Percentiles rank a stretch among this genome's conserved stretches.
Conservation (phyloP, 1,140 invertebrate genomes). For the Steinernema feltiae region DNA sequence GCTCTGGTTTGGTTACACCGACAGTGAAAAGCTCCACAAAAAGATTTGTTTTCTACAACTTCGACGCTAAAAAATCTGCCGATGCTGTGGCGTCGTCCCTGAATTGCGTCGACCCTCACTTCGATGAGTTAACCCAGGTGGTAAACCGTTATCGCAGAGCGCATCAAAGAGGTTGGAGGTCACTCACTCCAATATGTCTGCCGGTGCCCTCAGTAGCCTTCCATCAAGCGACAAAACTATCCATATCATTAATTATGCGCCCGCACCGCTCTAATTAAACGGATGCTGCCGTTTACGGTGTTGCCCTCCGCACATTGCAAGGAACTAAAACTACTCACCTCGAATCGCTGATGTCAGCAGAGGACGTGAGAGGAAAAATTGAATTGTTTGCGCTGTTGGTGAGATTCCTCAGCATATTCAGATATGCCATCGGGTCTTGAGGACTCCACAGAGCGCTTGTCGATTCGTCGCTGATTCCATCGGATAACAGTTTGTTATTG, state of each 20-base stretch:
- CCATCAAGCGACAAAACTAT: slow-evolving; percentile 5
- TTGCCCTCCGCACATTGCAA: background rate
- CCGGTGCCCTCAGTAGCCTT: background rate
- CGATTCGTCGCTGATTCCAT: background rate
- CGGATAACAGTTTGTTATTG: background rate
- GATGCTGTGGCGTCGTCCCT: background rate
- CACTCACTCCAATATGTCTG: background rate
- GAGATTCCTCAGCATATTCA: background rate
- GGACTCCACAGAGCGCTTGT: background rate
- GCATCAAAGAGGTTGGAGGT: slow-evolving; percentile 15
- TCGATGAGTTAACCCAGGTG: slow-evolving; percentile 1
- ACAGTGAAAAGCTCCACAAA: background rate
- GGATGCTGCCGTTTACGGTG: background rate
- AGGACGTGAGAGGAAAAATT: background rate
- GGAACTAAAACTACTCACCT: background rate
- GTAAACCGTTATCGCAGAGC: slow-evolving; percentile 1
- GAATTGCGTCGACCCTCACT: background rate
- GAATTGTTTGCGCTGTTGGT: background rate
- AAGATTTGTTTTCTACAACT: background rate
- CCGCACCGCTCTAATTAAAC: slow-evolving; percentile 10
- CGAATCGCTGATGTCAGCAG: slow-evolving; percentile 1
- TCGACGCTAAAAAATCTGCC: background rate
- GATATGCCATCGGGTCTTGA: background rate
- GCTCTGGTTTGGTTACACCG: background rate
- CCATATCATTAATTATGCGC: slow-evolving; percentile 12